Evolutionary conservation across 2,888 invertebrate genomes (phyloP).

Genomic region (Ephialtes manifestator): DNA sequence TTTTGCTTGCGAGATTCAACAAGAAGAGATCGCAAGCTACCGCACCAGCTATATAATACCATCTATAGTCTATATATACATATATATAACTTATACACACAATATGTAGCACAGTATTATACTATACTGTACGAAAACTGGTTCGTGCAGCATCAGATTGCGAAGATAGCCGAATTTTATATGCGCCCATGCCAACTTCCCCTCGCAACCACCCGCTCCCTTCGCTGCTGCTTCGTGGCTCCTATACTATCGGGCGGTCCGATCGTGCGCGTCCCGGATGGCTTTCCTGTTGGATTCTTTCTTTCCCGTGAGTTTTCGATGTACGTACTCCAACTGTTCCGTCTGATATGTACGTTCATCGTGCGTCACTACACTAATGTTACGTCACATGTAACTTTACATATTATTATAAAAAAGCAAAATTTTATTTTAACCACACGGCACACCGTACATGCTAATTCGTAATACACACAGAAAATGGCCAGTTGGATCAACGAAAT

Average conservation of each 20-base stretch:
- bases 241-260: conserved; percentile 79
- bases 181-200: conserved; percentile 72
- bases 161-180: conserved; percentile 84
- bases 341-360: conserved; percentile 28
- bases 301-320: conserved; percentile 83
- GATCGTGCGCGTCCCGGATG: conserved; percentile 80
- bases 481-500: too few relatives aligned
- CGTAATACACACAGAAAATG: too few relatives aligned
- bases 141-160: conserved; percentile 85
- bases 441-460: too few relatives aligned
- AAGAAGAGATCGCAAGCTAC: conserved; percentile 52
- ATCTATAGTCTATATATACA: conserved; percentile 4
- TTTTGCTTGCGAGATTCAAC: conserved; percentile 38
- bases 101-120: conserved; percentile 31
- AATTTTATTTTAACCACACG: too few relatives aligned
- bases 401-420: too few relatives aligned
- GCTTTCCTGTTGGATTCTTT: conserved; percentile 83
- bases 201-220: conserved; percentile 30
- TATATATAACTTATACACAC: neutral
- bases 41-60: conserved; percentile 21
- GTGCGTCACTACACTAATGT: conserved; percentile 22
- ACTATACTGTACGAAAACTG: conserved; percentile 81
- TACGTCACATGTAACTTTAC: too few relatives aligned
- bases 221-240: conserved; percentile 57
- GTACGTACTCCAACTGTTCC: conserved; percentile 49